Evolutionary conservation across 2,797 vertebrate genomes (phyloP).

Genomic region (Phataginus tricuspis): DNA sequence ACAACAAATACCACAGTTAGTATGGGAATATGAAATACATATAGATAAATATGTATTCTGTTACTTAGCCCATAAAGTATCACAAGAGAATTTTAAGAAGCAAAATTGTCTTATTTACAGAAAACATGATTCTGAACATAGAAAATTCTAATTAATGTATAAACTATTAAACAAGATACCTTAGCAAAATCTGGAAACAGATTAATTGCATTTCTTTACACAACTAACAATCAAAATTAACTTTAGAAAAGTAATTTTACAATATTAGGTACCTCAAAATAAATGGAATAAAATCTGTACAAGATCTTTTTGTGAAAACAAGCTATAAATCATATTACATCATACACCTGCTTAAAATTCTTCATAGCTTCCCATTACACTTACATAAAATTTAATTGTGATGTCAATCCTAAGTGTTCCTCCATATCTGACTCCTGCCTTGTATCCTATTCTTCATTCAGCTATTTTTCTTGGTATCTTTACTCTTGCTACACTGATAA

Average conservation of each 20-base stretch:
- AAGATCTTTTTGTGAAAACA: background rate
- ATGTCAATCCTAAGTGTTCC: background rate
- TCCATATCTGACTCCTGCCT: background rate
- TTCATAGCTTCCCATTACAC: background rate
- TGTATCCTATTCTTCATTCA: background rate
- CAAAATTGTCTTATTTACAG: background rate
- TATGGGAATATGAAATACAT: background rate
- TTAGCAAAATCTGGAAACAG: background rate
- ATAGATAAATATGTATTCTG: background rate
- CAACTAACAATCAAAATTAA: background rate
- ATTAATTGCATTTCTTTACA: background rate
- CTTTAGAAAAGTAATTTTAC: background rate
- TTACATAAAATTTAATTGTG: background rate
- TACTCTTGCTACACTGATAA: background rate
- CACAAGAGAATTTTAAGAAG: background rate
- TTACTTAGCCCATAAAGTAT: background rate
- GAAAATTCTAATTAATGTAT: background rate
- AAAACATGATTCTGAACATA: background rate
- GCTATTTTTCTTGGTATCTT: background rate
- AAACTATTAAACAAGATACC: background rate
- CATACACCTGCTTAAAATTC: background rate
- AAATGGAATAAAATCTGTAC: background rate
- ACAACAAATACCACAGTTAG: background rate
- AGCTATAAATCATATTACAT: background rate
- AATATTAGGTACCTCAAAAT: background rate